Base-by-base conservation (phyloP, 2,888 invertebrate genomes). In the Seira musarum region DNA sequence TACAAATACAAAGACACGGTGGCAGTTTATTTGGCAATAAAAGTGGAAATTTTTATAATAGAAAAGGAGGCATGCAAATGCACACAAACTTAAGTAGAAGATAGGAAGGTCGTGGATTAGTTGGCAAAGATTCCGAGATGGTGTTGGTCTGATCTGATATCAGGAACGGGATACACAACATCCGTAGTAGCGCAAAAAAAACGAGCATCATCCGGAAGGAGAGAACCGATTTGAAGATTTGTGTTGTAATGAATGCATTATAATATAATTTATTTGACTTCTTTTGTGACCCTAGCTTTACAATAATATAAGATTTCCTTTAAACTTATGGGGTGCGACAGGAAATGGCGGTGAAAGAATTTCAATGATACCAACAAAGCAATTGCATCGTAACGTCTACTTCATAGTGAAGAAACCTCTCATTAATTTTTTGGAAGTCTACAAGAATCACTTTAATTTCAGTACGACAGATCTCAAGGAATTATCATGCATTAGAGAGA, bases 11-110 rank as follows among this genome's bases (percentile, higher is more conserved):
- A 53, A 8, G 13, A 13, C 17, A 17, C 17, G 17, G 53, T 53
- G 53, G n/a, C 53, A 53, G 53, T 53, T 79, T 63, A 65, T 72
- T 79, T 79, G 79, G 79, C 79, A 73, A 68, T 79, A 79, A 79
- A 75, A 79, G 66, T 79, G 79, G 61, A 73, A 49, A 19, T 53
- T 53, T 53, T 53, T 3, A 53, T n/a, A 40, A 53, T 53, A 53
- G 53, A 53, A 53, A 53, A 53, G 13, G 53, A 53, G 13, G n/a
- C 53, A n/a, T 17, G 3, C 6, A 6, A 40, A 40, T 40, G 13
- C 1, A 65, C 24, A 71, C 22, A 78, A 66, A 25, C 19, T 61
- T 40, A 40, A 72, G 63, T 73, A 63, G 40, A 53, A 67, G 67
- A 73, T 72, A 24, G 67, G 40, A 66, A 72, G 72, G 72, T 72